Conservation (phyloP, 2,113 vertebrate species). For the Trematocara nigrifrons region DNA sequence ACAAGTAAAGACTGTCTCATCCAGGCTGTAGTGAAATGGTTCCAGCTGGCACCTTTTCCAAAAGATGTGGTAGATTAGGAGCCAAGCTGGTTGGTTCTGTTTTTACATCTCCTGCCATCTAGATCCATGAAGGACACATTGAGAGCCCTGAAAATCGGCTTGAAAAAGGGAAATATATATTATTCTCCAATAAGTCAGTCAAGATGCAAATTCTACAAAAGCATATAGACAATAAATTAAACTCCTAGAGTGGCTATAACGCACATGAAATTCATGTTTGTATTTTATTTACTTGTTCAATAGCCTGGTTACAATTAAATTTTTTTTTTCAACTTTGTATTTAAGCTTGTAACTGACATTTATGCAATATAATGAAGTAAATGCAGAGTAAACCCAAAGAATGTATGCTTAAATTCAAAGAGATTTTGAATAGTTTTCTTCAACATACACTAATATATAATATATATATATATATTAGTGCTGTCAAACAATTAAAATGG, state of each 20-base stretch:
- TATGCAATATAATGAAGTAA: neutral
- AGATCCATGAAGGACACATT: neutral
- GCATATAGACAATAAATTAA: neutral
- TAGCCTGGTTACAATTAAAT: neutral
- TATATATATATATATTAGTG: neutral
- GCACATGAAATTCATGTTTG: neutral
- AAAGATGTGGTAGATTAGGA: neutral
- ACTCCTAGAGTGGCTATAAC: rapidly evolving
- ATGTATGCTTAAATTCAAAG: rapidly evolving
- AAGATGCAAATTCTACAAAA: neutral
- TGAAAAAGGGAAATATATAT: neutral
- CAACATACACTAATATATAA: neutral
- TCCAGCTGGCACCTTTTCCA: neutral
- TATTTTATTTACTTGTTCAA: neutral
- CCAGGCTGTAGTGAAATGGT: neutral
- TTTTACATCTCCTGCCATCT: neutral
- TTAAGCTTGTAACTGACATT: neutral
- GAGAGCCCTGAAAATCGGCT: neutral
- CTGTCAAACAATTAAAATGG: neutral
- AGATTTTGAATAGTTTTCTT: neutral
- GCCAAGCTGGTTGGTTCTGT: neutral
- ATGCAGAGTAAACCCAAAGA: neutral
- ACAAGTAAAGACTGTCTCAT: neutral
- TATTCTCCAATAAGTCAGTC: neutral
- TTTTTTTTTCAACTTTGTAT: rapidly evolving